Evolutionary conservation across 1,140 invertebrate genomes (phyloP), one percentile per base, ranked within the genome.

Genomic region (Drosophila guanche): DNA sequence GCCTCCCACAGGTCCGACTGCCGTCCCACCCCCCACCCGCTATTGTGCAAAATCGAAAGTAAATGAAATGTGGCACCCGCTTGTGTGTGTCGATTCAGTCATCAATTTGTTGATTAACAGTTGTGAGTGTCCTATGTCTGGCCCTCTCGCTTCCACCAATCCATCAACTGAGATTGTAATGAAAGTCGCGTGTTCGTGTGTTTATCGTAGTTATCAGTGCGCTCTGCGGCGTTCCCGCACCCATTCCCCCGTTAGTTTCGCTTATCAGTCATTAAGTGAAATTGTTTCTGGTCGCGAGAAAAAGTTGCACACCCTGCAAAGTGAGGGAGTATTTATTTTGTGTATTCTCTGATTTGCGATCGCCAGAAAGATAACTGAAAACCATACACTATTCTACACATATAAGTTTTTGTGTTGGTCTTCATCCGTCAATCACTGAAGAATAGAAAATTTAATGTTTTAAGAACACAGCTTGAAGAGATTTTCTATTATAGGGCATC

Each of bases 1-100:
- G 12, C 2, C 14, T n/a, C 59, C 27, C n/a, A 25, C 12, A 20
- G 12, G 3, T 23, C 16, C 12, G 5, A 8, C 20, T 7, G 22
- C 22, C 5, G 33, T 14, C 3, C 20, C 20, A 20, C 23, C 22
- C 12, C 16, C n/a, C 10, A 4, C 29, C 29, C 12, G n/a, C 46
- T 27, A 22, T 25, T 42, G 61, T 68, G 46, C 72, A 76, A 76
- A 81, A 83, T 68, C 67, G 81, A 84, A 84, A 84, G 79, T 78
- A 73, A 67, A 58, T 53, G 50, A 47, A 66, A 66, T 85, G 76
- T 47, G 61, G 62, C 79, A 69, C 59, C 61, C 78, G 61, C 73
- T 81, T 81, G 74, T 61, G 57, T 47, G n/a, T 20, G 50, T 33
- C 53, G 50, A 45, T 63, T 67, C 62, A 41, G 65, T 71, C 57